phyloP scores from a whole-genome alignment of 2,113 vertebrate species.

The Rhea pennata region DNA sequence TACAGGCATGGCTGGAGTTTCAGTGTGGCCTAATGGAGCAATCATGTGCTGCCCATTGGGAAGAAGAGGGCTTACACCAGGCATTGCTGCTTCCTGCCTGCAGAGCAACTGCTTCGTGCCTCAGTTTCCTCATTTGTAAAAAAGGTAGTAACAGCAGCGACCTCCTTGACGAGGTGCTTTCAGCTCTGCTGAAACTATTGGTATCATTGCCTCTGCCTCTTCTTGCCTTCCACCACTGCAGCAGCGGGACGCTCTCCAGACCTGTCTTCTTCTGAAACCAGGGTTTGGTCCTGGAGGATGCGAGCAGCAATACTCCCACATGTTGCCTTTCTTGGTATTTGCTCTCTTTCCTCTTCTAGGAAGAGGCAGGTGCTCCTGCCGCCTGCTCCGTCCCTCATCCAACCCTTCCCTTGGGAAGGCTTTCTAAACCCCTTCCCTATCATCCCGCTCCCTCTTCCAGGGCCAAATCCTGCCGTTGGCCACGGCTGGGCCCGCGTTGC shows the following conservation, averaged over 20 bases:
- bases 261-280: no score
- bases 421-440: neutral
- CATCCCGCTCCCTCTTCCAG: no score
- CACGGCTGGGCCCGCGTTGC: neutral
- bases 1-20: neutral
- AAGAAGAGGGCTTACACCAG: fast-evolving
- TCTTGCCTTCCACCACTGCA: fast-evolving
- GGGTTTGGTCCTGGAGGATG: no score
- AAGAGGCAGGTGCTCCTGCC: no score
- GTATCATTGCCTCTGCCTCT: neutral
- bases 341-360: no score
- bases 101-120: neutral
- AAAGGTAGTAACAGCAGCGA: no score
- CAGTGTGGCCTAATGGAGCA: neutral
- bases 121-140: neutral
- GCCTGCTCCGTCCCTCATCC: neutral
- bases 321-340: no score
- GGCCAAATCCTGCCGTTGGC: no score
- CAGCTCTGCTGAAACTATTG: neutral
- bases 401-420: neutral
- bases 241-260: neutral
- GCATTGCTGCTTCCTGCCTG: no score
- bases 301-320: no score
- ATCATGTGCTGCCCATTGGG: neutral
- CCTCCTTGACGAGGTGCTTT: neutral